Conservation (phyloP, 1,140 invertebrate genomes). For the Acromyrmex charruanus region DNA sequence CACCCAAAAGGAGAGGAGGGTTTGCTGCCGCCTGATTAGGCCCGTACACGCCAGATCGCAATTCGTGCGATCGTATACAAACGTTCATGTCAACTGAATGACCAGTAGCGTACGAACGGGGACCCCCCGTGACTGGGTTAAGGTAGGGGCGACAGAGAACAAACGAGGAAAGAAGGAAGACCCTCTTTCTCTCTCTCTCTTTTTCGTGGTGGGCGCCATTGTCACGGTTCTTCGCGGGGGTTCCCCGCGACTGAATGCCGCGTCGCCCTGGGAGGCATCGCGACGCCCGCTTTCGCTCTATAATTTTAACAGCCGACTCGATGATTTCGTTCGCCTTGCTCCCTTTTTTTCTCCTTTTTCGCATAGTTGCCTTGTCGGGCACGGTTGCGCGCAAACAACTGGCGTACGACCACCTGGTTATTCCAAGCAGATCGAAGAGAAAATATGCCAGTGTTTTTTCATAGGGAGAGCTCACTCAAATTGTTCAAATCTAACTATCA, state of each 20-base stretch:
- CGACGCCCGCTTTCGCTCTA: conserved; percentile 83
- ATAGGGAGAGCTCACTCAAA: conserved; percentile 8
- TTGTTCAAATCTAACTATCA: neutral
- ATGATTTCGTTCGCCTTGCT: conserved; percentile 78
- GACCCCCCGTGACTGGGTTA: conserved; percentile 72
- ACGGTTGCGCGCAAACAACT: conserved; percentile 83
- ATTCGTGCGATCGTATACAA: conserved; percentile 55
- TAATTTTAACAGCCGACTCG: conserved; percentile 84
- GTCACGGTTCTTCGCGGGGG: conserved; percentile 79
- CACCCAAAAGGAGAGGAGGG: conserved; percentile 30
- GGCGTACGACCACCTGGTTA: conserved; percentile 79
- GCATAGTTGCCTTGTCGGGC: conserved; percentile 43
- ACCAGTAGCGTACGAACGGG: conserved; percentile 70
- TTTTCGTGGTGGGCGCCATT: conserved; percentile 73
- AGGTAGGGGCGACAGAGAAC: conserved; percentile 48
- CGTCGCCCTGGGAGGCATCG: conserved; percentile 85
- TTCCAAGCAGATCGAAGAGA: conserved; percentile 74
- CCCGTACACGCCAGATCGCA: conserved; percentile 31
- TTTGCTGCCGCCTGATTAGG: conserved; percentile 19
- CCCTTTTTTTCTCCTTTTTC: conserved; percentile 49
- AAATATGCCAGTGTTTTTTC: conserved; percentile 62
- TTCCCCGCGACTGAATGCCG: conserved; percentile 83
- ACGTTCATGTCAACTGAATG: conserved; percentile 72
- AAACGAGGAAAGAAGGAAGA: conserved; percentile 49
- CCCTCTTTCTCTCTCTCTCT: conserved; percentile 8